Conservation (phyloP, 2,888 invertebrate species). For the Drosophila setosimentum region DNA sequence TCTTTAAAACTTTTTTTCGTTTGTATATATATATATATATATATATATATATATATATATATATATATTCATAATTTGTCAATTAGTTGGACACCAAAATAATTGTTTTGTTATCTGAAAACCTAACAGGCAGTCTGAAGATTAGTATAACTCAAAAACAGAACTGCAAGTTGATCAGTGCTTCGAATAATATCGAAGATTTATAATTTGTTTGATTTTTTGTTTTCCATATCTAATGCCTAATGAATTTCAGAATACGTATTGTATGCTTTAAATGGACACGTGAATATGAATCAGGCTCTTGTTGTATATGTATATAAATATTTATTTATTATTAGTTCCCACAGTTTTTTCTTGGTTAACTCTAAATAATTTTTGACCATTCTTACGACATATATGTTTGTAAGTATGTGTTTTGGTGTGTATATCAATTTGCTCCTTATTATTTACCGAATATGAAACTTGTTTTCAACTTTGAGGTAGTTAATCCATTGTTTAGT, state of each 20-base stretch:
- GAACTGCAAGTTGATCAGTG: slow-evolving; percentile 24
- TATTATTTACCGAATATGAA: slow-evolving; percentile 65
- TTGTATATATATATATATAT: no score
- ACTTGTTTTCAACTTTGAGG: slow-evolving; percentile 72
- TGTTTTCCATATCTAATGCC: slow-evolving; percentile 36
- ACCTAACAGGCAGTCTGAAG: slow-evolving; percentile 29
- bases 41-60: no score
- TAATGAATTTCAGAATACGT: slow-evolving; percentile 58
- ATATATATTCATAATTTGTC: slow-evolving; percentile 36
- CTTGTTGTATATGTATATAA: slow-evolving; percentile 52
- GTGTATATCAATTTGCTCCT: slow-evolving; percentile 40
- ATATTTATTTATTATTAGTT: slow-evolving; percentile 40
- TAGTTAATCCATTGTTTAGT: slow-evolving; percentile 71
- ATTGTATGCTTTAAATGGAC: slow-evolving; percentile 71
- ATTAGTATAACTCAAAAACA: slow-evolving; percentile 11
- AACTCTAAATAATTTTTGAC: slow-evolving; percentile 23
- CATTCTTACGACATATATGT: slow-evolving; percentile 22
- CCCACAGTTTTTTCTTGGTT: slow-evolving; percentile 46
- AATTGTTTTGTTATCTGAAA: slow-evolving; percentile 35
- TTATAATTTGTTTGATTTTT: slow-evolving; percentile 30
- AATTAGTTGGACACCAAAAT: slow-evolving; percentile 59
- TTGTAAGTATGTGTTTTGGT: slow-evolving; percentile 7
- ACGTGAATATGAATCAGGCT: slow-evolving; percentile 75
- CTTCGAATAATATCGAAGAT: slow-evolving; percentile 25
- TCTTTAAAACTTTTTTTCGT: slow-evolving; percentile 29